phyloP scores from a whole-genome alignment of 2,113 vertebrate genomes.

The Ranitomeya imitator region DNA sequence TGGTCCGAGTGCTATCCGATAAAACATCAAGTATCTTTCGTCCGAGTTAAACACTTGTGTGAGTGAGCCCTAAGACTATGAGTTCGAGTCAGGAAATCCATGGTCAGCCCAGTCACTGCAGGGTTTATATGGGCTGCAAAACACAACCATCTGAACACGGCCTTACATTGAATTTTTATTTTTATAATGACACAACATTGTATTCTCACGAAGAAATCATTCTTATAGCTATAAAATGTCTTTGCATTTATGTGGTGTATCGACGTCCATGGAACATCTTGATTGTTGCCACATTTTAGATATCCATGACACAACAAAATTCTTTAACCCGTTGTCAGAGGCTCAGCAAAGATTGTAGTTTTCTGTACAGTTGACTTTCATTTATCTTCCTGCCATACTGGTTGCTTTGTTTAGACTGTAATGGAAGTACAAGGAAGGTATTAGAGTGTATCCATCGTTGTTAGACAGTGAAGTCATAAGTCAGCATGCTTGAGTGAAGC shows the following conservation, averaged over 20 bases:
- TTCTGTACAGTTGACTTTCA: conserved; percentile 53
- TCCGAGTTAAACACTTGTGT: too few species aligned
- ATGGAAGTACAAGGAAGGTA: conserved; percentile 50
- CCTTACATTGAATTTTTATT: not conserved
- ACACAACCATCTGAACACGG: too few species aligned
- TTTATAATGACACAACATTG: not conserved
- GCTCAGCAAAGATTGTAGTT: not conserved
- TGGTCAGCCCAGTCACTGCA: too few species aligned
- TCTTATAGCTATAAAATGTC: not conserved
- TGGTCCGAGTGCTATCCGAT: too few species aligned
- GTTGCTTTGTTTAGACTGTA: conserved; percentile 53
- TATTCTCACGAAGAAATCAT: not conserved
- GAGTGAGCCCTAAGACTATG: too few species aligned
- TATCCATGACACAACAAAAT: not conserved
- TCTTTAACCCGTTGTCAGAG: not conserved
- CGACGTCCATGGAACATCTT: not conserved
- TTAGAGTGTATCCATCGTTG: conserved; percentile 28
- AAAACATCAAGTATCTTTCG: too few species aligned
- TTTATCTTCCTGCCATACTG: conserved; percentile 10
- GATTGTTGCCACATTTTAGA: not conserved
- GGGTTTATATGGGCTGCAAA: too few species aligned
- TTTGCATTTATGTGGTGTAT: not conserved
- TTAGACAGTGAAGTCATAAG: conserved; percentile 58
- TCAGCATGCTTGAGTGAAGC: not conserved
- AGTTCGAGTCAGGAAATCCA: too few species aligned